Evolutionary conservation across 37 sponge, comb jelly and placozoan genomes (phyloP).

Genomic region (Petrosia ficiformis): DNA sequence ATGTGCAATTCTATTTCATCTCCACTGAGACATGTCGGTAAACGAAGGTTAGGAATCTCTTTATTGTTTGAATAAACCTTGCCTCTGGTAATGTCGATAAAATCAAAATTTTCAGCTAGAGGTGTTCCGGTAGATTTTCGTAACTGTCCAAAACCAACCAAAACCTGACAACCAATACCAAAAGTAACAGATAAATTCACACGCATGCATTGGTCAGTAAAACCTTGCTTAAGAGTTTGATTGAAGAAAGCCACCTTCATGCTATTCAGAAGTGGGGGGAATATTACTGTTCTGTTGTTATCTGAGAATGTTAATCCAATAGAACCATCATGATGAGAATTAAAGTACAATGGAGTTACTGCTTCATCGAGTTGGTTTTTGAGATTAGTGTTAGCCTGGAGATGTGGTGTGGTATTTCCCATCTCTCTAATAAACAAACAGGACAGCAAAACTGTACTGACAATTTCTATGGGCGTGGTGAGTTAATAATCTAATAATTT

Average conservation of each 20-base stretch:
- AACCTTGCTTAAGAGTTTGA: not conserved
- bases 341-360: not conserved
- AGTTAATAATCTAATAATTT: no score
- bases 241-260: not conserved
- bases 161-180: not conserved
- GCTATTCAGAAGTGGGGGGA: not conserved
- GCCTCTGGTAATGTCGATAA: not conserved
- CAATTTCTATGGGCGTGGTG: no score
- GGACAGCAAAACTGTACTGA: no score
- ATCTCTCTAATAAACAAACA: no score
- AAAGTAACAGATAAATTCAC: not conserved
- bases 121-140: not conserved
- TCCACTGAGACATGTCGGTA: not conserved
- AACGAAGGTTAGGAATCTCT: not conserved
- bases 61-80: not conserved
- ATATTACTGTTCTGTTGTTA: not conserved
- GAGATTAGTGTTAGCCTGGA: no score
- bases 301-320: not conserved
- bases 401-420: no score
- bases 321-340: not conserved
- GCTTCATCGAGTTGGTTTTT: not conserved
- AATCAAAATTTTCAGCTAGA: not conserved
- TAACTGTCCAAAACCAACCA: not conserved
- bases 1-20: not conserved
- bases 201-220: not conserved